Percentiles rank a stretch among this genome's conserved stretches.
These are phyloP conservation scores for Cataglyphis albicans DNA, from an alignment of 2,888 invertebrate genomes.

Conservation along the genomic window DNA sequence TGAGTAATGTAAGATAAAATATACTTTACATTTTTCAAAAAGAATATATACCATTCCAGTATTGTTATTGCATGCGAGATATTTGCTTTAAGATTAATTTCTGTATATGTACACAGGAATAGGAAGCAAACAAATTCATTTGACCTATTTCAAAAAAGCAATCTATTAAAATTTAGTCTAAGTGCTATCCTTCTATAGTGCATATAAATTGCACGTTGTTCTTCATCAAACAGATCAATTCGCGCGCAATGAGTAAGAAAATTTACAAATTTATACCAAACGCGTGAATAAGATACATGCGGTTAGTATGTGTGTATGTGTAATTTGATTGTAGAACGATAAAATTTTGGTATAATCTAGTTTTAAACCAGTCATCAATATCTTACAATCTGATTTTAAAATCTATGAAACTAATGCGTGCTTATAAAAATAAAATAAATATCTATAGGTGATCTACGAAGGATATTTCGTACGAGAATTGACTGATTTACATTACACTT, in stretches of 20 bases:
- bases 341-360: conserved; percentile 13
- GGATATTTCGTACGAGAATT: conserved; percentile 18
- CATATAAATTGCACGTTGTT: conserved; percentile 61
- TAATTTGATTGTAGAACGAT: conserved; percentile 34
- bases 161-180: conserved; percentile 4
- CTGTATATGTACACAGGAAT: conserved; percentile 74
- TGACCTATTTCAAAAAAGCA: conserved; percentile 49
- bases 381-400: conserved; percentile 56
- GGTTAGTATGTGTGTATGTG: neutral
- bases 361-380: conserved; percentile 54
- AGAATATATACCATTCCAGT: conserved; percentile 67
- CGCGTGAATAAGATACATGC: conserved; percentile 25
- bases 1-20: conserved; percentile 74
- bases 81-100: conserved; percentile 70
- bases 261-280: conserved; percentile 38
- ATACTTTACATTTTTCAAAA: conserved; percentile 75
- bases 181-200: conserved; percentile 27
- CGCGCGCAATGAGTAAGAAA: conserved; percentile 50
- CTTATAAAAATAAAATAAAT: conserved; percentile 40
- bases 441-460: neutral
- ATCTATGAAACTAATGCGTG: conserved; percentile 5
- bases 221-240: conserved; percentile 58
- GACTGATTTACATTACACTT: conserved; percentile 42
- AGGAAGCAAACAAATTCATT: conserved; percentile 73
- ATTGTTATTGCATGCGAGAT: conserved; percentile 73